Base-by-base conservation (phyloP, 2,797 vertebrate genomes). In the Parauchenoglanis ngamensis region DNA sequence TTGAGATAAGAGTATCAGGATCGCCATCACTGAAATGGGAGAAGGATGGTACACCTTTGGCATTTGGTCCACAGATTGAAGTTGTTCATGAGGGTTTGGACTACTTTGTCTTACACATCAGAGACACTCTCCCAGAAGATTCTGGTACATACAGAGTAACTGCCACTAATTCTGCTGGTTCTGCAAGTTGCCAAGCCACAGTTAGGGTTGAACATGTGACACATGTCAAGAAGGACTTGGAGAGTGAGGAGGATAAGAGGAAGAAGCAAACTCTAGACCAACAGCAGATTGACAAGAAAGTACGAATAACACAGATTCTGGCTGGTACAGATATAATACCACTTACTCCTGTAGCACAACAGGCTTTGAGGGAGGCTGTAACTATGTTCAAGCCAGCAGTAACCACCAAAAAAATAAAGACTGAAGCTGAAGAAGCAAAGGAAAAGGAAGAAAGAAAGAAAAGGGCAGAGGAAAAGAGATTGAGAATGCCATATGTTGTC, bases 1-100 rank as follows among this genome's bases (percentile, higher is more conserved):
- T 99, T 96, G 99, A 99, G 93, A 98, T 99, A 78, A 96, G 99
- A 91, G 98, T 99, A 46, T 99, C 98, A 67, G 99, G 98, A 57
- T 96, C 95, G 89, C 99, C 99, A 35, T 90, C 91, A 0, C 73
- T 99, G 88, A 98, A 97, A 93, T 99, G 98, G 98, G 98, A 99
- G 93, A 99, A 99, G 93, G 98, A 99, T 88, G 98, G 97, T 67
- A 96, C 95, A 31, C 96, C 96, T 84, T 93, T 99, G 63, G 94
- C 97, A 86, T 97, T 98, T 13, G 97, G 98, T 91, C 97, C 97
- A 79, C 97, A 97, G 89, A 97, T 99, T 92, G 98, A 99, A 93
- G 94, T 99, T 91, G 94, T 99, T 89, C 97, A 99, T 6, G 98
- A 99, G 94, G 99, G 98, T 89, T 94, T 99, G 92, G 99, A 99